A percentile compares a stretch with the other conserved stretches of the same genome.
phyloP scores from a whole-genome alignment of 1,140 invertebrate genomes.

The Brachionus manjavacas region DNA sequence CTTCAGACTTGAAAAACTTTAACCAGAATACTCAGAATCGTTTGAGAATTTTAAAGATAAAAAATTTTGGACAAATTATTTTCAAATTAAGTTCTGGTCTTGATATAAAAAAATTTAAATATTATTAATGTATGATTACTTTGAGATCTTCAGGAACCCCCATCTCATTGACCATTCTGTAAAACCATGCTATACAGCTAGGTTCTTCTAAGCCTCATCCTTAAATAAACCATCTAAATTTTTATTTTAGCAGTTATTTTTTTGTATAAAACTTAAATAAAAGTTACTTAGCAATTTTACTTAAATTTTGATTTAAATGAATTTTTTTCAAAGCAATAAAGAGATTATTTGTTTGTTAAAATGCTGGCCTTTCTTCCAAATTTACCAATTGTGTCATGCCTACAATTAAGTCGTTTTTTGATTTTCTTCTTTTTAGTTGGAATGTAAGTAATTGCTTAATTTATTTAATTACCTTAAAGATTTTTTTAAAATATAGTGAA shows the following conservation, averaged over 20 bases:
- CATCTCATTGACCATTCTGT: too few relatives aligned
- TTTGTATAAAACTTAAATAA: background rate
- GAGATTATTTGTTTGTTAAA: background rate
- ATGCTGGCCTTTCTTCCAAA: background rate
- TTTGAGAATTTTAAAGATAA: too few relatives aligned
- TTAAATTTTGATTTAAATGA: background rate
- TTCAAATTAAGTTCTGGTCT: too few relatives aligned
- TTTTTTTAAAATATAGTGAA: background rate
- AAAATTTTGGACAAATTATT: too few relatives aligned
- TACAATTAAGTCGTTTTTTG: background rate
- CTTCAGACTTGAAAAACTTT: too few relatives aligned
- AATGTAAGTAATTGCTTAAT: background rate
- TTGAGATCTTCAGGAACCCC: too few relatives aligned
- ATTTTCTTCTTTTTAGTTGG: background rate
- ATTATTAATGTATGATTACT: too few relatives aligned
- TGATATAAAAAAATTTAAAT: too few relatives aligned
- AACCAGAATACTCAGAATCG: too few relatives aligned
- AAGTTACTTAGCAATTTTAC: background rate
- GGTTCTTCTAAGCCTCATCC: too few relatives aligned
- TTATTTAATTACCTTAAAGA: background rate
- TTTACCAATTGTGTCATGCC: background rate
- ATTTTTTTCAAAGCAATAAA: background rate
- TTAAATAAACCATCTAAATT: background rate
- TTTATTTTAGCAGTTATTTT: background rate
- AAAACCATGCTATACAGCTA: too few relatives aligned